These are phyloP conservation scores for Lagenorhynchus albirostris DNA, from an alignment of 2,113 vertebrate genomes.

Conservation along the genomic window DNA sequence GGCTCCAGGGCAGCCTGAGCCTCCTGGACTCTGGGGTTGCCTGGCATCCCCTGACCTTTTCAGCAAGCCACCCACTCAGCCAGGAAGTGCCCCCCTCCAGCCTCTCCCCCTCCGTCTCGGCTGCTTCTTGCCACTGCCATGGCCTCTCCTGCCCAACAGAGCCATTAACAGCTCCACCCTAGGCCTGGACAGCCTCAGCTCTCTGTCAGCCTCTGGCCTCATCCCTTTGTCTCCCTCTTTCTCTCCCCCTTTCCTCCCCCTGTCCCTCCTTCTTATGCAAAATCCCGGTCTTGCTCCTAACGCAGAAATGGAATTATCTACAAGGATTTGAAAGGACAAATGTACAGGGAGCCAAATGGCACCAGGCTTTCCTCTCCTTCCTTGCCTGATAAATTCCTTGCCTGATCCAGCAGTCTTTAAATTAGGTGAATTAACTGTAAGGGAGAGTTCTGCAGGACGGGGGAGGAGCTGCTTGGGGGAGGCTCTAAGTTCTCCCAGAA, in stretches of 20 bases:
- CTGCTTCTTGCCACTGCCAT: background rate
- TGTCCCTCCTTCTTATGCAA: background rate
- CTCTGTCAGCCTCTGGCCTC: background rate
- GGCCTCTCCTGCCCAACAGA: background rate
- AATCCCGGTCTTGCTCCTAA: background rate
- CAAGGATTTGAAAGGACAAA: conserved; percentile 55
- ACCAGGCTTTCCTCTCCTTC: background rate
- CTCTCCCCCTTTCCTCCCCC: background rate
- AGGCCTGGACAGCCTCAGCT: background rate
- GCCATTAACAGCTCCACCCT: background rate
- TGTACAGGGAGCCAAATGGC: conserved; percentile 17
- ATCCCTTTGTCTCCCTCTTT: background rate
- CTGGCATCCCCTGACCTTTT: background rate
- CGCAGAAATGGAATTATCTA: conserved; percentile 32
- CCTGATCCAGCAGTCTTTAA: conserved; percentile 43
- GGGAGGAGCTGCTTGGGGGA: background rate
- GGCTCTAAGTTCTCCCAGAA: background rate
- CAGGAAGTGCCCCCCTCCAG: background rate
- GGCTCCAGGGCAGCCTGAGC: background rate
- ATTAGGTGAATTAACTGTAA: conserved; percentile 50
- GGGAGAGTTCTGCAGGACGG: rapidly evolving
- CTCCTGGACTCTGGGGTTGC: background rate
- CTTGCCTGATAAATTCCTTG: conserved; percentile 40
- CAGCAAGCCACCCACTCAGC: background rate
- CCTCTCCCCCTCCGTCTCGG: background rate